Evolutionary conservation across 2,888 invertebrate species (phyloP), one percentile per base, ranked within the genome.

Genomic region (Sphaerophoria taeniata): DNA sequence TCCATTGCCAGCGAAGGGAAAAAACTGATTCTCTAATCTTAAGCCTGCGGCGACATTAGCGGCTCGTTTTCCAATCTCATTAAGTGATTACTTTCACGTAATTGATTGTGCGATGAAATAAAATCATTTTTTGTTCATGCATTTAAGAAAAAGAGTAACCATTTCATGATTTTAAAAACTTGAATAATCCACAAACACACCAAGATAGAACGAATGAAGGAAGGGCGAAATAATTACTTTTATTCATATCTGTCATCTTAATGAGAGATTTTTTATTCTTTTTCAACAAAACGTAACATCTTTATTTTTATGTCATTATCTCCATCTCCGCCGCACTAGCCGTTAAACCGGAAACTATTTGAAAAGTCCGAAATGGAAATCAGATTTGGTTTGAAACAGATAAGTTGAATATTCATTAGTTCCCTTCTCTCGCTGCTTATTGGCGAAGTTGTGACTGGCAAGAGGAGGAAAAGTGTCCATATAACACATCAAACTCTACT

Each of bases 11-110:
- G 71, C 12, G 3, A 79, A 84, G 75, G 55, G 56, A 51, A 39
- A 5, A 24, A 24, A 24, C 24, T 24, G 24, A 24, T 24, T 24
- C 24, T 24, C 1, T 24, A 67, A 39, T 24, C 36, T 11, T 7
- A 34, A 11, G 4, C 4, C 45, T 1, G n/a, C 4, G 43, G 53
- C 9, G 39, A 33, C 58, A 53, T 14, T 39, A n/a, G 65, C 43
- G 67, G 63, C 65, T 63, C 69, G 53, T 58, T 67, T 75, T 70
- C 36, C 69, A 85, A 85, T 85, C 85, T 81, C 60, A 81, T 85
- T 81, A 81, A 77, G 85, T 77, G 81, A 85, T 85, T 85, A 85
- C 77, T 81, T 85, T 85, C 85, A 85, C 85, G 70, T 85, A 85
- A 85, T 85, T 85, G 43, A 43, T 43, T 85, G 77, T 45, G 14